A percentile compares a stretch with the other conserved stretches of the same genome.
Conservation (phyloP, 1,140 invertebrate species). For the Ceratina calcarata region DNA sequence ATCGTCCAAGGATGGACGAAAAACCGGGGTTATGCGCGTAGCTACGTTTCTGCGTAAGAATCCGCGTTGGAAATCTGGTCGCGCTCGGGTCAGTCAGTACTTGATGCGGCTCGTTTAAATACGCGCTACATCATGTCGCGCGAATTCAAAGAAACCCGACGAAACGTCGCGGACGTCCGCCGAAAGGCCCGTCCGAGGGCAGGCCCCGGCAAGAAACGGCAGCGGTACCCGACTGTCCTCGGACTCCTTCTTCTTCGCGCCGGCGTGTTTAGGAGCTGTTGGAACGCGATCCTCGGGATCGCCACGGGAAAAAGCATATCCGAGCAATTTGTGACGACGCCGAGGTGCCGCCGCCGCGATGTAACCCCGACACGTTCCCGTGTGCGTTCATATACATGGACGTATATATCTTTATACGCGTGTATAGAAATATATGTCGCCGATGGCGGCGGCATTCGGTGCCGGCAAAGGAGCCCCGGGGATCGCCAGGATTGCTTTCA, state of each 20-base stretch:
- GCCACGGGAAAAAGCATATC: constrained; percentile 62
- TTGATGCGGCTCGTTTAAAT: constrained; percentile 42
- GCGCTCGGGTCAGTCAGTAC: neutral
- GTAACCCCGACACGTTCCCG: constrained; percentile 44
- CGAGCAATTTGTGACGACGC: constrained; percentile 69
- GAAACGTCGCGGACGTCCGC: constrained; percentile 1
- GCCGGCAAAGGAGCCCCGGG: constrained; percentile 40
- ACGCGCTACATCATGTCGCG: constrained; percentile 6
- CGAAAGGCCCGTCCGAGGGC: neutral
- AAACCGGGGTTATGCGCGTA: neutral
- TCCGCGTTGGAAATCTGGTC: constrained; percentile 8
- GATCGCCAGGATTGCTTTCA: constrained; percentile 65
- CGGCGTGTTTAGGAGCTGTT: constrained; percentile 70
- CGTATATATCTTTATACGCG: constrained; percentile 56
- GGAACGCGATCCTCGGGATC: constrained; percentile 62
- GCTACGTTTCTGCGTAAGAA: neutral
- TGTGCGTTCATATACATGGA: constrained; percentile 27
- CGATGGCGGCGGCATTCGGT: constrained; percentile 47
- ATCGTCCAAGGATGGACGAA: neutral
- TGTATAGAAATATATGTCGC: constrained; percentile 45
- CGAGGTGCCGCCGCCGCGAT: constrained; percentile 63
- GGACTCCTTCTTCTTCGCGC: constrained; percentile 51
- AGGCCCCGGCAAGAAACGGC: constrained; percentile 36
- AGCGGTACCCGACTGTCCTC: constrained; percentile 34
- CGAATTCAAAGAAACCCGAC: constrained; percentile 44